Base-by-base conservation (phyloP, 2,113 vertebrate genomes). In the Poicephalus gulielmi region DNA sequence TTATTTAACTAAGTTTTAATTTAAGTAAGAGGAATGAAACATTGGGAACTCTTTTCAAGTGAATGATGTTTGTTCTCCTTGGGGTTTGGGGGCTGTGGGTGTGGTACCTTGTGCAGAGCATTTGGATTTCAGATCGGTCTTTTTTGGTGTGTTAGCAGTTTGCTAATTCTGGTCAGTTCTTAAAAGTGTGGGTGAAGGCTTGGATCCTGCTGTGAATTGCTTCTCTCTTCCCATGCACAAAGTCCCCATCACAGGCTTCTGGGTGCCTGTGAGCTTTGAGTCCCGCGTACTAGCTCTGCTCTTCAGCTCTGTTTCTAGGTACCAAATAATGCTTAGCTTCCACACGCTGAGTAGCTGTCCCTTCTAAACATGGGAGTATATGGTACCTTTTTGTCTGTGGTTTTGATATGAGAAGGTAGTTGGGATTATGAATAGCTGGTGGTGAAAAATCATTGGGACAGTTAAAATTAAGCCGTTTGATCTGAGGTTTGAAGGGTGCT, bases 41-140 rank as follows among this genome's bases (percentile, higher is more conserved):
- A 3, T 8, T 76, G 18, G 63, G 28, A 41, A 9, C 28, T 83
- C 27, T 63, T 63, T 13, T 86, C 9, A n/a, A 41, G 47, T 37
- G 22, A 60, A 14, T 19, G 41, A 37, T 47, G 3, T 39, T 85
- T 62, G 22, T 69, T 87, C 5, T 57, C 49, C 17, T 83, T 53
- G 15, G 8, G 10, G 10, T 53, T 33, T 1, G 1, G 39, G 28
- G 83, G 20, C 55, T 59, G 5, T 0, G 0, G 13, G n/a, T 66
- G 10, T 41, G 20, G 31, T 85, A 53, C 12, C 11, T 83, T 16
- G 3, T n/a, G 68, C 23, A 55, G 63, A 73, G 25, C 10, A 17
- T 73, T 71, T 86, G 31, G 3, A 17, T 88, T 83, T 47, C 62
- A 74, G 20, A 47, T 62, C 0, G 6, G 12, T 41, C 15, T 37